A percentile compares a stretch with the other conserved stretches of the same genome.
These are phyloP conservation scores for Cynaeus angustus DNA, from an alignment of 2,888 invertebrate species.

Conservation along the genomic window DNA sequence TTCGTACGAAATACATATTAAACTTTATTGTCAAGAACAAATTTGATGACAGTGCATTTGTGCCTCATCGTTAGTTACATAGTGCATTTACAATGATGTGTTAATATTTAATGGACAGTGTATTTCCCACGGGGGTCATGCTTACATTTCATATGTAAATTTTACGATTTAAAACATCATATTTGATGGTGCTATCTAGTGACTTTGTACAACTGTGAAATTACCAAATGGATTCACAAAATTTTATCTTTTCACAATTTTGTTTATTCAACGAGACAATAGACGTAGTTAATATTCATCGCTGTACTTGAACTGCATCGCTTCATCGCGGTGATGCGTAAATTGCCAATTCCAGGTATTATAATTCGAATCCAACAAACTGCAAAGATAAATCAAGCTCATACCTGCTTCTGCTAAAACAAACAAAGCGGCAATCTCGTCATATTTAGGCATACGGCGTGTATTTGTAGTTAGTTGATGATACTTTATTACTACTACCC, in stretches of 20 bases:
- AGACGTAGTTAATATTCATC: conserved; percentile 8
- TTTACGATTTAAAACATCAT: conserved; percentile 58
- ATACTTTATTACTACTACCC: conserved; percentile 31
- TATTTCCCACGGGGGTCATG: conserved; percentile 61
- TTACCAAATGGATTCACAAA: conserved; percentile 35
- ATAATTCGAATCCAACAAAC: conserved; percentile 4
- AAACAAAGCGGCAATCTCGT: conserved; percentile 32
- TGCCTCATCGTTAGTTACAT: conserved; percentile 44
- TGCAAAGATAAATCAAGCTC: conserved; percentile 3
- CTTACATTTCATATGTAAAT: conserved; percentile 64
- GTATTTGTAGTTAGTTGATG: conserved; percentile 25
- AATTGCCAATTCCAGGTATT: conserved; percentile 9
- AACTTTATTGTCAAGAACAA: conserved; percentile 47
- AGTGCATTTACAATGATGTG: conserved; percentile 64
- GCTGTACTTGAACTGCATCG: conserved; percentile 3
- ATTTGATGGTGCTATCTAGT: conserved; percentile 40
- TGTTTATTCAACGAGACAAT: conserved; percentile 25
- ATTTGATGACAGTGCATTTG: conserved; percentile 47
- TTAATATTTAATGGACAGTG: conserved; percentile 66
- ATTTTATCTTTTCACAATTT: conserved; percentile 38
- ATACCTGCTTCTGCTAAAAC: conserved; percentile 1
- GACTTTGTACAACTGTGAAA: conserved; percentile 30
- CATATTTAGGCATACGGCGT: conserved; percentile 23
- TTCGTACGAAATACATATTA: conserved; percentile 32
- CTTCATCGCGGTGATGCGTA: neutral